Evolutionary conservation across 2,797 vertebrate genomes (phyloP).

Genomic region (Onychomys torridus): DNA sequence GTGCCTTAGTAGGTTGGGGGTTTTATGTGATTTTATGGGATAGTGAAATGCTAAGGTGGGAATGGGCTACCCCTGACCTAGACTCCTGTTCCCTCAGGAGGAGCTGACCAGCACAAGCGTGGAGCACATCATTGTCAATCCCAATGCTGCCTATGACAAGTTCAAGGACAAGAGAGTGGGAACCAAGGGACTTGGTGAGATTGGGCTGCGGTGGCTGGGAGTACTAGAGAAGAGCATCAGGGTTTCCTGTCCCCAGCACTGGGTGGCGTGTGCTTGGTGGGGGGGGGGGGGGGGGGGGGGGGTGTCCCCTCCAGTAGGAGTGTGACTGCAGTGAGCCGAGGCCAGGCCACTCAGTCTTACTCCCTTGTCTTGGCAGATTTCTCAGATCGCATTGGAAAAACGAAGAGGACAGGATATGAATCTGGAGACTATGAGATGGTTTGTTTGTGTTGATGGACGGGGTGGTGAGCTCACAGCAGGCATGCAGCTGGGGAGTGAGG

Average conservation of each 20-base stretch:
- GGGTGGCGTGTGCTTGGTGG: neutral
- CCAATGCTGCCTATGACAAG: constrained; percentile 98
- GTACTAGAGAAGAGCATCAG: neutral
- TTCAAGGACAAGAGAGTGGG: constrained; percentile 97
- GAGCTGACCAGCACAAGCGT: constrained; percentile 98
- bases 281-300: neutral
- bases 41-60: neutral
- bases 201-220: neutral
- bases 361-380: constrained; percentile 91
- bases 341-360: constrained; percentile 36
- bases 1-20: neutral
- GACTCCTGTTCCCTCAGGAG: constrained; percentile 89
- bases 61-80: constrained; percentile 30
- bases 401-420: constrained; percentile 95
- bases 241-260: neutral
- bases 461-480: neutral
- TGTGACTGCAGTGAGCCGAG: neutral
- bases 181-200: constrained; percentile 94
- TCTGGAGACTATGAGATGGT: constrained; percentile 97
- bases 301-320: neutral
- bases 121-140: constrained; percentile 98
- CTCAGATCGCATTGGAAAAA: constrained; percentile 95
- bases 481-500: neutral
- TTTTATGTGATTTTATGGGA: neutral
- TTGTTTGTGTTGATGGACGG: constrained; percentile 84